Evolutionary conservation across 2,888 invertebrate genomes (phyloP).

Genomic region (Homarus gammarus): DNA sequence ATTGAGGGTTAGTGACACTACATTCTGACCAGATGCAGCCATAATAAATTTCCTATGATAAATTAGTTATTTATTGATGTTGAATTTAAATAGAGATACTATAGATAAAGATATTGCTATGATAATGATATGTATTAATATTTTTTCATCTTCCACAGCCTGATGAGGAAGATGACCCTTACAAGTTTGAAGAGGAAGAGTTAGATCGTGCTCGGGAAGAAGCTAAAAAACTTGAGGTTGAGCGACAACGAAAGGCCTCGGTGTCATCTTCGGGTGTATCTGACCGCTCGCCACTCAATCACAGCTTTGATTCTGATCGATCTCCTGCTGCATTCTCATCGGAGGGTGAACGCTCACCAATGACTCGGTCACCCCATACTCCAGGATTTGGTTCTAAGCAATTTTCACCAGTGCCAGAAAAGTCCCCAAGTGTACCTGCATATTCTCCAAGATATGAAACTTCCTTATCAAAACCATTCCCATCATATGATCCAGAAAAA

Average conservation of each 20-base stretch:
- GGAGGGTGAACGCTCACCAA: constrained; percentile 72
- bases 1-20: no score
- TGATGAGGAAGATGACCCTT: constrained; percentile 75
- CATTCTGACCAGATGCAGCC: no score
- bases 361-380: constrained; percentile 73
- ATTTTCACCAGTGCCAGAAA: constrained; percentile 74
- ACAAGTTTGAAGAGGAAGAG: constrained; percentile 75
- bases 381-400: constrained; percentile 74
- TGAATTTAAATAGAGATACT: not conserved
- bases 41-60: no score
- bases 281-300: constrained; percentile 73
- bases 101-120: not conserved
- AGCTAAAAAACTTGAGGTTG: constrained; percentile 75
- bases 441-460: constrained; percentile 74
- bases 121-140: not conserved
- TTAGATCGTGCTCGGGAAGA: constrained; percentile 75
- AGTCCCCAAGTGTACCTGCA: constrained; percentile 74
- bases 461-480: constrained; percentile 67
- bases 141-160: constrained; percentile 48
- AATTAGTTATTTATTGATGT: no score
- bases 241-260: constrained; percentile 74
- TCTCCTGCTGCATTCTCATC: constrained; percentile 75
- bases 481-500: constrained; percentile 73
- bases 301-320: constrained; percentile 72
- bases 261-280: constrained; percentile 75